Evolutionary conservation across 2,888 invertebrate genomes (phyloP).

Genomic region (Ennomos quercinarius): DNA sequence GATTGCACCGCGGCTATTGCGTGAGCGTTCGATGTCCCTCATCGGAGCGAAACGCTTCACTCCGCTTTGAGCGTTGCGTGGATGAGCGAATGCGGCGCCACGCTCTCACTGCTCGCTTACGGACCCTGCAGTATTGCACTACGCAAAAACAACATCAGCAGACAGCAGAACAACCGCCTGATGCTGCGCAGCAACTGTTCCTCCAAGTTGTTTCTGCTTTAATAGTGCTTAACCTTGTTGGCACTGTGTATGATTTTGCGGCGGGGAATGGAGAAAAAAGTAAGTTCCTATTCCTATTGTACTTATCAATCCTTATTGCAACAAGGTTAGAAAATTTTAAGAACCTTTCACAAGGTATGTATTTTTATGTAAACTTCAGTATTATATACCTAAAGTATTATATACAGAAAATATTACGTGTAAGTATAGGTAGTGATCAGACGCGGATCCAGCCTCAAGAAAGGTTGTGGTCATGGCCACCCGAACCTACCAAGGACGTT

Average conservation of each 20-base stretch:
- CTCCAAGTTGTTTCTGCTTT: conserved; percentile 36
- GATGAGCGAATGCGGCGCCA: conserved; percentile 28
- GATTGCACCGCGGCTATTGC: conserved; percentile 46
- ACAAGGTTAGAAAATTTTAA: too few relatives aligned
- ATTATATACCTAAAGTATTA: too few relatives aligned
- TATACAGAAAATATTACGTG: too few relatives aligned
- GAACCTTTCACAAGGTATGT: too few relatives aligned
- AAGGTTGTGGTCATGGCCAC: too few relatives aligned
- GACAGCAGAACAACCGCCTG: conserved; percentile 5
- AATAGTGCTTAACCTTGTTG: conserved; percentile 44
- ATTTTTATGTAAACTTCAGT: too few relatives aligned
- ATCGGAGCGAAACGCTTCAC: conserved; percentile 23
- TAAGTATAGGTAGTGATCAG: too few relatives aligned
- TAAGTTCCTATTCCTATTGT: conserved; percentile 30
- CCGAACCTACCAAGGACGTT: too few relatives aligned
- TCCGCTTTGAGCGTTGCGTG: conserved; percentile 45
- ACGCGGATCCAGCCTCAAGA: too few relatives aligned
- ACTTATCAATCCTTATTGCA: too few relatives aligned
- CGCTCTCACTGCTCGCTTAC: conserved; percentile 42
- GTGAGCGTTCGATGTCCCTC: conserved; percentile 41
- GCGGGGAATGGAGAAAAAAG: conserved; percentile 33
- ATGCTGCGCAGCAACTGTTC: conserved; percentile 31
- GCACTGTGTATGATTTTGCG: conserved; percentile 43
- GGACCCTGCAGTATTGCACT: conserved; percentile 43
- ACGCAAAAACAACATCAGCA: conserved; percentile 31